Percentiles rank a stretch among this genome's conserved stretches.
These are phyloP conservation scores for Solenopsis fugax DNA, from an alignment of 1,140 invertebrate genomes.

Conservation along the genomic window DNA sequence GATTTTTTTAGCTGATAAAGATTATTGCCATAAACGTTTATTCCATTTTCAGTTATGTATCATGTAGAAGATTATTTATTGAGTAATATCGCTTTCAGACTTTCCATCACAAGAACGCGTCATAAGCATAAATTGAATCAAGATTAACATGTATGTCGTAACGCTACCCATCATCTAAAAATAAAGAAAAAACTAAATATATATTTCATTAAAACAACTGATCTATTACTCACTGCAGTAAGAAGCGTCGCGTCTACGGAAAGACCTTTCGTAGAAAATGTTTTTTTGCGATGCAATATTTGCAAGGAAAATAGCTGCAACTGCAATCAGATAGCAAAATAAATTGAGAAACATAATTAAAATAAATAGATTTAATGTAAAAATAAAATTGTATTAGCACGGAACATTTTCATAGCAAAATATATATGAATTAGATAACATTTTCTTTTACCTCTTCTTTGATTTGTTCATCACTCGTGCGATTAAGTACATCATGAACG, in stretches of 20 bases:
- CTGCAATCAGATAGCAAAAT: not conserved
- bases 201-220: not conserved
- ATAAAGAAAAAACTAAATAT: not conserved
- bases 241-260: not conserved
- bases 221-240: not conserved
- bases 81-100: not conserved
- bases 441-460: not conserved
- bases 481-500: conserved; percentile 9
- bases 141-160: not conserved
- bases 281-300: not conserved
- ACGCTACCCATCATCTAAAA: not conserved
- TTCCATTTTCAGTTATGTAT: not conserved
- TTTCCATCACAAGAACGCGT: not conserved
- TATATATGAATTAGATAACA: not conserved
- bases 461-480: not conserved
- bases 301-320: conserved; percentile 8
- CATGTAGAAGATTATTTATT: not conserved
- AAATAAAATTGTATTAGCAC: not conserved
- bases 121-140: not conserved
- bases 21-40: too few species aligned
- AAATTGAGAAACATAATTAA: not conserved
- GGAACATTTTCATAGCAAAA: not conserved
- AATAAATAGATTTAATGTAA: not conserved
- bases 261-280: not conserved
- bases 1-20: too few species aligned